Evolutionary conservation across 2,113 vertebrate genomes (phyloP).

Genomic region (Gymnorhina tibicen): DNA sequence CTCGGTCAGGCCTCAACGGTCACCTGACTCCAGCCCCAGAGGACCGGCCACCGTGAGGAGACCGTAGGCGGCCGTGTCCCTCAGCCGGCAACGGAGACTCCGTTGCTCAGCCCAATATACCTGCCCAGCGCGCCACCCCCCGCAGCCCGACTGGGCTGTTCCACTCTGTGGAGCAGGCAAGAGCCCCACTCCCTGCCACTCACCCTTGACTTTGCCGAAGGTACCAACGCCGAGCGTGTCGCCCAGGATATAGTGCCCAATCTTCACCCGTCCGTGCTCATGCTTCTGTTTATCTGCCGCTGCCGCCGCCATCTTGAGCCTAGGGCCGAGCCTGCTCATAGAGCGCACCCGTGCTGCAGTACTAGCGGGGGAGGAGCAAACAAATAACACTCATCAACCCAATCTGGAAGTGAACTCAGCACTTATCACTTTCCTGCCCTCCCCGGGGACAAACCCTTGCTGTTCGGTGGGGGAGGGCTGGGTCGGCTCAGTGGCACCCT

Average conservation of each 20-base stretch:
- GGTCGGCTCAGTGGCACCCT: too few species aligned
- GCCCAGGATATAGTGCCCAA: constrained; percentile 91
- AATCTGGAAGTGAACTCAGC: background rate
- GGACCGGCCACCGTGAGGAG: background rate
- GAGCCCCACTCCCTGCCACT: background rate
- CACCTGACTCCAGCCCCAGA: background rate
- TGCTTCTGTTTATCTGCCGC: constrained; percentile 91
- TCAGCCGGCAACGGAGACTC: background rate
- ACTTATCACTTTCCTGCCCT: background rate
- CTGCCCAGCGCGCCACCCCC: background rate
- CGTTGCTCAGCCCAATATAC: background rate
- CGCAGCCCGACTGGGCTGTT: background rate
- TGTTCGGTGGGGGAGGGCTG: background rate
- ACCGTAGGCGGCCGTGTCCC: background rate
- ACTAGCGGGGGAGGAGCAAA: background rate
- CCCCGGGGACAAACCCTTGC: background rate
- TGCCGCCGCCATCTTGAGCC: constrained; percentile 92
- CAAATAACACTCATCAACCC: background rate
- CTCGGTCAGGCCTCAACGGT: background rate
- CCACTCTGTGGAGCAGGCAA: background rate
- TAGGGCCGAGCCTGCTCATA: constrained; percentile 77
- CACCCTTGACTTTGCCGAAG: constrained; percentile 98
- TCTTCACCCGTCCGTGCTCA: constrained; percentile 94
- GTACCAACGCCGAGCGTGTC: constrained; percentile 95
- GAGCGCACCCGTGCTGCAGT: background rate